Percentiles rank a stretch among this genome's conserved stretches.
phyloP scores from a whole-genome alignment of 1,140 invertebrate species.

The Patella vulgata region DNA sequence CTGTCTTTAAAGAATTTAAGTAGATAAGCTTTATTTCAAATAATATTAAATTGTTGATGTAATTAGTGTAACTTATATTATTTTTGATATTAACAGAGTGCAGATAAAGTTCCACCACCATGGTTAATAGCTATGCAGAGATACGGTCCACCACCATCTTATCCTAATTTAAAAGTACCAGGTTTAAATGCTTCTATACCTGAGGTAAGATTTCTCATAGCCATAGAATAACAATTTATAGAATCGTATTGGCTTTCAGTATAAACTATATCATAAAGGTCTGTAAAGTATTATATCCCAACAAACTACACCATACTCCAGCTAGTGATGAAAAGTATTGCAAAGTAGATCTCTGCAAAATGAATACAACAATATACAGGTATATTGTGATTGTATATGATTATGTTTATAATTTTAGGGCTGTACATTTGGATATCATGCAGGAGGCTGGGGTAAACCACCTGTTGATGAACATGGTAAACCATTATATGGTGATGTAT shows the following conservation, averaged over 20 bases:
- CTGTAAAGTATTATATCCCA: too few relatives aligned
- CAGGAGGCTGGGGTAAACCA: slow-evolving; percentile 99
- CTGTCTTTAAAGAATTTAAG: too few relatives aligned
- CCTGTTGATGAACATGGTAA: slow-evolving; percentile 98
- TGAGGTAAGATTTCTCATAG: slow-evolving; percentile 51
- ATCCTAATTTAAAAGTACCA: slow-evolving; percentile 98
- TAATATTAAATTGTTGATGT: too few relatives aligned
- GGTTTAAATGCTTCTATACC: slow-evolving; percentile 73
- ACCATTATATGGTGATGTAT: slow-evolving; percentile 99
- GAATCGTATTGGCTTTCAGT: neutral
- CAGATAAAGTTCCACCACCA: slow-evolving; percentile 83
- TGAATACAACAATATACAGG: too few relatives aligned
- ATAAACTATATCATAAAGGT: neutral
- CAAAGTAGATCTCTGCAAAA: too few relatives aligned
- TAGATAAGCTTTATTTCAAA: too few relatives aligned
- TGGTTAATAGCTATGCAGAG: slow-evolving; percentile 99
- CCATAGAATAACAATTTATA: too few relatives aligned
- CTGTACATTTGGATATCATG: slow-evolving; percentile 98
- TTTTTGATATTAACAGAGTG: slow-evolving; percentile 55
- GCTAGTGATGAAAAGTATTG: too few relatives aligned
- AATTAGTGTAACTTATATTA: too few relatives aligned
- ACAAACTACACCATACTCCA: too few relatives aligned
- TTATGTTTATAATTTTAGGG: too few relatives aligned
- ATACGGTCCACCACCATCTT: slow-evolving; percentile 98
- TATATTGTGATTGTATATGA: too few relatives aligned